phyloP scores from a whole-genome alignment of 2,797 vertebrate genomes.

The Enteromius fasciolatus region DNA sequence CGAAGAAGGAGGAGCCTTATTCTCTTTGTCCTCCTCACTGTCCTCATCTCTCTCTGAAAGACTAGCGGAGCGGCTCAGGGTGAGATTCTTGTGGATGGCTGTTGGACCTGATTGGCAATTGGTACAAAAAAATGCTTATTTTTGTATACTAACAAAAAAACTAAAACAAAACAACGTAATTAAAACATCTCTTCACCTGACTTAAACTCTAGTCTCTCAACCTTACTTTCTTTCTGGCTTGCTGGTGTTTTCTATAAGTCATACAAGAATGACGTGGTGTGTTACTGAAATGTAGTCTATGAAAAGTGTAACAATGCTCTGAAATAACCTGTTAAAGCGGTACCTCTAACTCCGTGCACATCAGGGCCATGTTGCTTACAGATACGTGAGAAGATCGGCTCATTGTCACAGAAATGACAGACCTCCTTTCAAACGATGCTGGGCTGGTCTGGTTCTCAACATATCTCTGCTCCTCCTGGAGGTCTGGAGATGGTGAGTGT shows the following conservation, averaged over 20 bases:
- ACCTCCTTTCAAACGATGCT: slow-evolving; percentile 60
- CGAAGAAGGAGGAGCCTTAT: slow-evolving; percentile 50
- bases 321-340: slow-evolving; percentile 1
- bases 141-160: background rate
- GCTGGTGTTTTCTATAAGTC: slow-evolving; percentile 70
- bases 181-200: slow-evolving; percentile 70
- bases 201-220: slow-evolving; percentile 39
- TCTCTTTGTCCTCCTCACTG: slow-evolving; percentile 58
- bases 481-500: slow-evolving; percentile 16
- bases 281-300: background rate
- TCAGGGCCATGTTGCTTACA: slow-evolving; percentile 45
- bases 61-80: slow-evolving; percentile 66
- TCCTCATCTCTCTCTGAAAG: slow-evolving; percentile 62
- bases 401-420: slow-evolving; percentile 65
- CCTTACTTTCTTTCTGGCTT: slow-evolving; percentile 46
- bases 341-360: slow-evolving; percentile 70
- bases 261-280: slow-evolving; percentile 11
- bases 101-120: slow-evolving; percentile 59
- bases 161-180: background rate
- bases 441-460: slow-evolving; percentile 49
- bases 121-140: background rate
- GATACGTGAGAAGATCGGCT: slow-evolving; percentile 69
- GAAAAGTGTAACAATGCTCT: background rate
- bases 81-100: slow-evolving; percentile 72
- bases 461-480: slow-evolving; percentile 48